phyloP scores from a whole-genome alignment of 2,888 invertebrate species.

The Lymantria dispar region DNA sequence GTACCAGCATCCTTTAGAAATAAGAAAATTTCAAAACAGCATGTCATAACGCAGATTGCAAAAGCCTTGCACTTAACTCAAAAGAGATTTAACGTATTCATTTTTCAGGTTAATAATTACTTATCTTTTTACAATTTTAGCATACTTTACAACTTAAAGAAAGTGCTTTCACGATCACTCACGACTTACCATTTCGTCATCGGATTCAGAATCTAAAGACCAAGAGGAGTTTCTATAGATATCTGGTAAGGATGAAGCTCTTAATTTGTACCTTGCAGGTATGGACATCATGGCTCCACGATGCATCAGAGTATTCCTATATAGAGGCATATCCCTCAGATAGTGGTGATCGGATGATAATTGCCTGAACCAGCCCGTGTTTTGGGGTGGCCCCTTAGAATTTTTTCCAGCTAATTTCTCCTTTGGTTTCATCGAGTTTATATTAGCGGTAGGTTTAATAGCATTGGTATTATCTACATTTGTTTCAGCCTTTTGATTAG shows the following conservation, averaged over 20 bases:
- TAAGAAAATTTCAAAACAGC: too few species aligned
- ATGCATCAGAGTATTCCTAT: conserved; percentile 91
- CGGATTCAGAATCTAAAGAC: conserved; percentile 82
- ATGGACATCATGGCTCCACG: conserved; percentile 92
- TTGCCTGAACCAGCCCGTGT: conserved; percentile 67
- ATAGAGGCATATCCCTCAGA: conserved; percentile 86
- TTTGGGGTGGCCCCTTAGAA: conserved; percentile 23
- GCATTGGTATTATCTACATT: conserved; percentile 12
- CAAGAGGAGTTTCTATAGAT: conserved; percentile 93
- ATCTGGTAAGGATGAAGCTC: conserved; percentile 94
- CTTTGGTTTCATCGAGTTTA: conserved; percentile 23
- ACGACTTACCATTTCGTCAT: conserved; percentile 86
- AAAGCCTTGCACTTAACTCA: too few species aligned
- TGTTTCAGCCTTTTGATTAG: conserved; percentile 16
- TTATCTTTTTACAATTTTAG: too few species aligned
- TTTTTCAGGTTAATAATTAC: too few species aligned
- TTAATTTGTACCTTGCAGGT: conserved; percentile 86
- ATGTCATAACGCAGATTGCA: too few species aligned
- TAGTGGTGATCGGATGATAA: conserved; percentile 85
- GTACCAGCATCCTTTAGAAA: too few species aligned
- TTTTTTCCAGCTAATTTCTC: conserved; percentile 16
- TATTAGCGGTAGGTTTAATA: conserved; percentile 23
- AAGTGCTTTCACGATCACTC: too few species aligned
- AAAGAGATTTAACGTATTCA: too few species aligned
- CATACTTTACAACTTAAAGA: background rate